Base-by-base conservation (phyloP, 2,888 invertebrate species). In the Hoplodrina ambigua region DNA sequence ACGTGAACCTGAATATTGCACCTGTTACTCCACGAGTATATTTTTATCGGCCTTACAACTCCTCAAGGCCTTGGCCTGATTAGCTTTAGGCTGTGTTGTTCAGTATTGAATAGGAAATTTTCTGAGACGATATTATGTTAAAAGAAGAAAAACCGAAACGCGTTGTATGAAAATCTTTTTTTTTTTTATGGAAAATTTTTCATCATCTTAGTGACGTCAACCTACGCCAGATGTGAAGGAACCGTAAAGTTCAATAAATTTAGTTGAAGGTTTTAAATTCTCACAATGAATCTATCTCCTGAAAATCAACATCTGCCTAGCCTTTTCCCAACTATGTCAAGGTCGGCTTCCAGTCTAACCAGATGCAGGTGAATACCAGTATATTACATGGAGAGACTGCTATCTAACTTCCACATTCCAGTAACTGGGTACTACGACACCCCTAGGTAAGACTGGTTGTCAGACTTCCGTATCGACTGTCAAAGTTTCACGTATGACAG, bases 31-130 rank as follows among this genome's bases (percentile, higher is more conserved):
- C 20, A 41, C 4, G 41, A 74, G 81, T 61, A 60, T 70, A 72
- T 82, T 82, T 82, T 82, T 81, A 81, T 81, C 77, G 77, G 71
- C 66, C 52, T 62, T 75, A 67, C 67, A 50, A 50, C 78, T 81
- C 74, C 82, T 73, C 30, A 53, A 67, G 78, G 78, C 69, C 74
- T 81, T 55, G 55, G 66, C 66, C 68, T 74, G 81, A 78, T 83
- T 78, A 77, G 61, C 54, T 83, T 54, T 60, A 63, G 56, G 65
- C 50, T 55, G 49, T 60, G 50, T 72, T 79, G 63, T 75, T 69
- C 62, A 49, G 7, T 8, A 33, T 11, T 20, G 54, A 58, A 44
- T 50, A 20, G 50, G 50, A 25, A 74, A 65, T 62, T 56, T 62
- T 53, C 52, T 30, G 49, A 1, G 4, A 33, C 50, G 46, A 57